A percentile compares a stretch with the other conserved stretches of the same genome.
phyloP scores from a whole-genome alignment of 2,113 vertebrate species.

The Jaculus jaculus region DNA sequence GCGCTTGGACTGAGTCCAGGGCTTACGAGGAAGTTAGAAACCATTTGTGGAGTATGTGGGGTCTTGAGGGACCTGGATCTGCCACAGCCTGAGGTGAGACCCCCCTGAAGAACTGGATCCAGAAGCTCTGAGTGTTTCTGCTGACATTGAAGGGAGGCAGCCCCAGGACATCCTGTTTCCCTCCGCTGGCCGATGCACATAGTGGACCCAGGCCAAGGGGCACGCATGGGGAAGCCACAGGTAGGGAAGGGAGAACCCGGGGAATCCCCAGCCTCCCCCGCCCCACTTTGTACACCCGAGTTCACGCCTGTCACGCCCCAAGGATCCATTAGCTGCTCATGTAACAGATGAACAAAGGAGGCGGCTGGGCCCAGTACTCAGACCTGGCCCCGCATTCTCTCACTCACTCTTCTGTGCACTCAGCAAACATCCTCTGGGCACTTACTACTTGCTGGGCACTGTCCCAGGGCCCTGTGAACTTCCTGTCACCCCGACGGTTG shows the following conservation, averaged over 20 bases:
- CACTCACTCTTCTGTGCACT: fast-evolving
- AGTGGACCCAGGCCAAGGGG: fast-evolving
- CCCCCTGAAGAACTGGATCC: background rate
- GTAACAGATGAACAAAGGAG: background rate
- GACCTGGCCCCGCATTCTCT: background rate
- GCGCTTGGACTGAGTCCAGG: background rate
- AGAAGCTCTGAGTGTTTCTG: background rate
- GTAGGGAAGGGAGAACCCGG: background rate
- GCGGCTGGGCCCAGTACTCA: background rate
- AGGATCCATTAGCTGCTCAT: background rate
- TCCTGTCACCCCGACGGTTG: no score
- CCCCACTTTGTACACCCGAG: background rate
- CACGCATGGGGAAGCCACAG: background rate
- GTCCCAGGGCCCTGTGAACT: background rate
- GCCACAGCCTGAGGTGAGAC: background rate
- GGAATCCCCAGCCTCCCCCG: no score
- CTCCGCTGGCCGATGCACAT: background rate
- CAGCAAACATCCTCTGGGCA: background rate
- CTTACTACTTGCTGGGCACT: no score
- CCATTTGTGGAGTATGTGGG: fast-evolving
- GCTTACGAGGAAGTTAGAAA: background rate
- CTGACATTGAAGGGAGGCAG: background rate
- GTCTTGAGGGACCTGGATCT: background rate
- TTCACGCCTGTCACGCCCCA: background rate
- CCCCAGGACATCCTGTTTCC: background rate